phyloP scores from a whole-genome alignment of 2,888 invertebrate genomes.

The Rhagonycha fulva region DNA sequence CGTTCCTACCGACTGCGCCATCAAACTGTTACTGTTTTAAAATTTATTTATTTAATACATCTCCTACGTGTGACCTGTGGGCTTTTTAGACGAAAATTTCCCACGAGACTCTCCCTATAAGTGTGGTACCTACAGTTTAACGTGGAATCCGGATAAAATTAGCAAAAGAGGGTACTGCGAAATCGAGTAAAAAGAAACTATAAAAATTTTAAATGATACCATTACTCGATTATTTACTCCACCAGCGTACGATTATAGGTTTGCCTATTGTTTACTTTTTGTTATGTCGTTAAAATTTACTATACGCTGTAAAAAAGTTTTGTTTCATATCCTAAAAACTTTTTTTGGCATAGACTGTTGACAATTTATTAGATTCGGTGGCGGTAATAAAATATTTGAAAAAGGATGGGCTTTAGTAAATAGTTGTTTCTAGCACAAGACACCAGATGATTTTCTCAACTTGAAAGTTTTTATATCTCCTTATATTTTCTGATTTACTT shows the following conservation, averaged over 20 bases:
- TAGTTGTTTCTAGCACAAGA: slow-evolving; percentile 3
- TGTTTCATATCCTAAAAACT: background rate
- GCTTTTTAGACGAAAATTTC: background rate
- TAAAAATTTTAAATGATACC: background rate
- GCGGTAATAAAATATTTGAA: slow-evolving; percentile 3
- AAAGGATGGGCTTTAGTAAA: background rate
- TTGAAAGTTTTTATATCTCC: slow-evolving; percentile 1
- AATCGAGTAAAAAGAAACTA: background rate
- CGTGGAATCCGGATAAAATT: background rate
- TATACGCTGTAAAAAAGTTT: background rate
- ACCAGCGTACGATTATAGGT: background rate
- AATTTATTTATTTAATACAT: background rate
- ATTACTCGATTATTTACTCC: background rate
- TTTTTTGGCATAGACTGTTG: background rate
- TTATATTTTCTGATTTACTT: slow-evolving; percentile 5
- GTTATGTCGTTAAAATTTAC: background rate
- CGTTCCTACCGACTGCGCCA: background rate
- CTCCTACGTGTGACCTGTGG: background rate
- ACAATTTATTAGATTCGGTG: slow-evolving; percentile 3
- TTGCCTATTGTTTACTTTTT: background rate
- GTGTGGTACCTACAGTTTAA: background rate
- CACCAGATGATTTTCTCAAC: slow-evolving; percentile 3
- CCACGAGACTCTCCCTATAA: background rate
- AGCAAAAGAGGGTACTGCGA: background rate
- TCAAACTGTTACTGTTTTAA: background rate